Conservation (phyloP, 2,888 invertebrate genomes). For the Cartodere bifasciata region DNA sequence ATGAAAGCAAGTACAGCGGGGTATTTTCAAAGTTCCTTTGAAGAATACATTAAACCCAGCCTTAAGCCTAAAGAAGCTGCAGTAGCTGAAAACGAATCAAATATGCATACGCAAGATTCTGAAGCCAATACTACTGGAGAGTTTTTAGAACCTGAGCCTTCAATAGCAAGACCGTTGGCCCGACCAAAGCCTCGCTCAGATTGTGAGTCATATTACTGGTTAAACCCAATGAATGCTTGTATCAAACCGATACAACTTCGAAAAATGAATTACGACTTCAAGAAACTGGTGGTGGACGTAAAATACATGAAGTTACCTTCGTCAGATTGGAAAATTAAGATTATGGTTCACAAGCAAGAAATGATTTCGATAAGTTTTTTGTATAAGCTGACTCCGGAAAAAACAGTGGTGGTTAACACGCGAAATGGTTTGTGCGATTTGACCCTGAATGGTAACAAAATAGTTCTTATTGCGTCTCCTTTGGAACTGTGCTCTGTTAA, state of each 20-base stretch:
- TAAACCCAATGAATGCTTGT: constrained; percentile 8
- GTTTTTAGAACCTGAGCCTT: too few species aligned
- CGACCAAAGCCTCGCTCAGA: too few species aligned
- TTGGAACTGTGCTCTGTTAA: constrained; percentile 15
- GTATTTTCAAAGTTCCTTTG: constrained; percentile 12
- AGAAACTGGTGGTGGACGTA: constrained; percentile 21
- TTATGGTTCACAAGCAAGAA: constrained; percentile 22
- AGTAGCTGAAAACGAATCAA: too few species aligned
- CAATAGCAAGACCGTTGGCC: too few species aligned
- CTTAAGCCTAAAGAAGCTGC: too few species aligned
- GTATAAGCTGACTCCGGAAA: constrained; percentile 19
- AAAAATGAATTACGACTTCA: constrained; percentile 19
- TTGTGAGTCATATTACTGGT: constrained; percentile 11
- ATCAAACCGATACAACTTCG: constrained; percentile 9
- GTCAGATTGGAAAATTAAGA: constrained; percentile 23
- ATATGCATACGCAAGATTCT: too few species aligned
- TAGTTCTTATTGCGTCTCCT: constrained; percentile 20
- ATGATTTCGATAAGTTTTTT: constrained; percentile 22
- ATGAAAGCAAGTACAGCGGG: not conserved
- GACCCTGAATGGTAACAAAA: constrained; percentile 20
- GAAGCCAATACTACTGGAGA: too few species aligned
- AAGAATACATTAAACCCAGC: constrained; percentile 11
- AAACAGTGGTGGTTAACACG: constrained; percentile 20
- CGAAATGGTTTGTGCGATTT: constrained; percentile 19
- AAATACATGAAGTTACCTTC: constrained; percentile 23